These are phyloP conservation scores for Antitype chi DNA, from an alignment of 2,888 invertebrate species.

Conservation along the genomic window DNA sequence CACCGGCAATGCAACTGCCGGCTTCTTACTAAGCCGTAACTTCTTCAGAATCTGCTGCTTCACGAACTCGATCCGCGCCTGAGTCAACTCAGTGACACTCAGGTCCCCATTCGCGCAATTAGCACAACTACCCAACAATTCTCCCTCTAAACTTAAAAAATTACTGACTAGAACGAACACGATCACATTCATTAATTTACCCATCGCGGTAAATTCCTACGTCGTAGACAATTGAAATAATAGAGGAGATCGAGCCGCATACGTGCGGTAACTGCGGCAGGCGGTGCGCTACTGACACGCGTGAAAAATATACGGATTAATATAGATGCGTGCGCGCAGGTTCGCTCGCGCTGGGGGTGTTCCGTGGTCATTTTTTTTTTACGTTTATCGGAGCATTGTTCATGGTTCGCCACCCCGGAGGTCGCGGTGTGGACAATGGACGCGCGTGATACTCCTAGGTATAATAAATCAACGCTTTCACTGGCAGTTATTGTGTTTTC, in stretches of 20 bases:
- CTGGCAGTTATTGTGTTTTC: conserved; percentile 51
- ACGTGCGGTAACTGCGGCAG: conserved; percentile 74
- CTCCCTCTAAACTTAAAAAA: conserved; percentile 78
- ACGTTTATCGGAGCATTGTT: conserved; percentile 55
- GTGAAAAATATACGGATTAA: conserved; percentile 63
- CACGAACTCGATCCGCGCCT: conserved; percentile 94
- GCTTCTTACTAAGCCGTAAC: conserved; percentile 94
- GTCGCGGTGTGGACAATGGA: conserved; percentile 71
- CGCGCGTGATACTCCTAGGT: conserved; percentile 68
- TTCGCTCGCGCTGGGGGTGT: conserved; percentile 59
- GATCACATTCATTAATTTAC: conserved; percentile 73
- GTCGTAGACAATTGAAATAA: conserved; percentile 83
- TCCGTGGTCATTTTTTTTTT: conserved; percentile 56
- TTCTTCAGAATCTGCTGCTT: conserved; percentile 96
- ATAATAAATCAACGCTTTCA: conserved; percentile 55
- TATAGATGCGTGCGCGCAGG: conserved; percentile 61
- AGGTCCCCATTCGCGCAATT: conserved; percentile 87
- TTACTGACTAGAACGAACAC: conserved; percentile 82
- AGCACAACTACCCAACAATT: conserved; percentile 81
- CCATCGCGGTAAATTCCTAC: conserved; percentile 78
- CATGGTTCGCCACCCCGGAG: conserved; percentile 53
- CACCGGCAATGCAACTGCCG: conserved; percentile 91
- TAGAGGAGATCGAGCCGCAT: conserved; percentile 83
- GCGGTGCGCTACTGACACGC: conserved; percentile 76
- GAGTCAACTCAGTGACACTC: conserved; percentile 91